Percentiles rank a stretch among this genome's conserved stretches.
phyloP scores from a whole-genome alignment of 2,113 vertebrate species.

The Terrapene triunguis region DNA sequence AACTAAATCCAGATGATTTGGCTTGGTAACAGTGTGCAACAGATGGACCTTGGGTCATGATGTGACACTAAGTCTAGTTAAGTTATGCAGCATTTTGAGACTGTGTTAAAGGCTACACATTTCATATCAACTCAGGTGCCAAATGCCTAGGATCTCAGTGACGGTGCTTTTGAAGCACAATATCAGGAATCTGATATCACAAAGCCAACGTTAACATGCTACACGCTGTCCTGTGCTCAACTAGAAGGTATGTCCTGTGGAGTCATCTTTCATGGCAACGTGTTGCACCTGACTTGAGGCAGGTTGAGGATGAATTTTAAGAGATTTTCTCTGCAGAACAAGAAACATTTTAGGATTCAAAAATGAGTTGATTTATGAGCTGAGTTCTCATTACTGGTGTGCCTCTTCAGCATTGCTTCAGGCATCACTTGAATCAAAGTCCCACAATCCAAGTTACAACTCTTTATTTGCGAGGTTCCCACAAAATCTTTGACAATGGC shows the following conservation, averaged over 20 bases:
- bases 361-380: background rate
- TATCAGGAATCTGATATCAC: background rate
- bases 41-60: background rate
- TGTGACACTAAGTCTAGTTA: rapidly evolving
- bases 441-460: slow-evolving; percentile 11
- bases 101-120: background rate
- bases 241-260: rapidly evolving
- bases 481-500: slow-evolving; percentile 31
- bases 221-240: background rate
- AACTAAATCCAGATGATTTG: slow-evolving; percentile 34
- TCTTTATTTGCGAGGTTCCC: slow-evolving; percentile 42
- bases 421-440: background rate
- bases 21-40: background rate
- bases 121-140: background rate
- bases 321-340: background rate
- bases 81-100: background rate
- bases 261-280: background rate
- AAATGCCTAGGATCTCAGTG: background rate
- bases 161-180: background rate
- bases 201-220: background rate
- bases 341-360: background rate
- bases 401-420: slow-evolving; percentile 1
- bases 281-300: background rate
- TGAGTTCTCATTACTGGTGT: background rate
- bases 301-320: background rate